Conservation (phyloP, 2,113 vertebrate genomes). For the Hiodon tergisus region DNA sequence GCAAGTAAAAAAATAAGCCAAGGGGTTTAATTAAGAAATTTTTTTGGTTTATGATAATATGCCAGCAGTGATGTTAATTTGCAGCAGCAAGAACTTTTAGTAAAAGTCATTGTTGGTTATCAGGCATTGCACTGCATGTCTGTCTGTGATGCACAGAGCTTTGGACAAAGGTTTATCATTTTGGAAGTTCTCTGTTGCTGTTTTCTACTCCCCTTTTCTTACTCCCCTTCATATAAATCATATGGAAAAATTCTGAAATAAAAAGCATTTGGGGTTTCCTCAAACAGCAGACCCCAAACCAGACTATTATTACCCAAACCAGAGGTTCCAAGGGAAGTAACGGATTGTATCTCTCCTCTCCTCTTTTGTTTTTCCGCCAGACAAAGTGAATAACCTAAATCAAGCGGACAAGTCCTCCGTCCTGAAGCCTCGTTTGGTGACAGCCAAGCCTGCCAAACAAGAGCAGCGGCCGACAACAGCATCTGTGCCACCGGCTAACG, state of each 20-base stretch:
- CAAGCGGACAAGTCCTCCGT: conserved; percentile 50
- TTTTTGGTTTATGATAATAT: too few relatives aligned
- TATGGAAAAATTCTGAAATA: background rate
- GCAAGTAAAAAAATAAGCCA: too few relatives aligned
- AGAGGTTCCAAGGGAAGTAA: background rate
- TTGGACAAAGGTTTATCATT: background rate
- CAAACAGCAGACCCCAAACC: background rate
- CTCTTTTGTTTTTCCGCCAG: conserved; percentile 34
- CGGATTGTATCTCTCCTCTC: background rate
- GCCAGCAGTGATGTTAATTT: too few relatives aligned
- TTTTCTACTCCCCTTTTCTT: background rate
- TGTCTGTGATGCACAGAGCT: background rate
- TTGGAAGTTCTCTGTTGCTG: background rate
- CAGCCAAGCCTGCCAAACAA: conserved; percentile 52
- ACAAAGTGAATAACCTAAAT: conserved; percentile 53
- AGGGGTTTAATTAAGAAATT: too few relatives aligned
- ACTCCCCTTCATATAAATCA: background rate
- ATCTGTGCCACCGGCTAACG: conserved; percentile 40
- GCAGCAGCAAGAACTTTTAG: too few relatives aligned
- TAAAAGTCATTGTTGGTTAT: background rate
- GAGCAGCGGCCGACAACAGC: conserved; percentile 45
- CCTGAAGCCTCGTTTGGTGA: conserved; percentile 51
- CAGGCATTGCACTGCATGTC: background rate
- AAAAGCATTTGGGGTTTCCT: background rate
- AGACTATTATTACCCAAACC: background rate